These are phyloP conservation scores for Candoia aspera DNA, from an alignment of 2,113 vertebrate species.

Conservation along the genomic window DNA sequence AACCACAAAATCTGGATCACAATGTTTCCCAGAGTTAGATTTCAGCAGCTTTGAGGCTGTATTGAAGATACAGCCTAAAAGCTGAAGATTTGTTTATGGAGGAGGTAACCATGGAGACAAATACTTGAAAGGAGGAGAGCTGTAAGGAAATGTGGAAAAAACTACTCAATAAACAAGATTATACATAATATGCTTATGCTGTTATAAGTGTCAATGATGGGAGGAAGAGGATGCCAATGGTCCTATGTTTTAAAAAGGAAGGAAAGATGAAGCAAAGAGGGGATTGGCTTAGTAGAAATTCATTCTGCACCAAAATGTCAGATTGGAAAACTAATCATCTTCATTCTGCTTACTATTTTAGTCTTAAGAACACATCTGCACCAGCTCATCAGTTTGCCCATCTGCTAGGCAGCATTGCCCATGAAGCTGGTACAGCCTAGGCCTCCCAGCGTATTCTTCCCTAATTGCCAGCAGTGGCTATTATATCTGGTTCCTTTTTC, in stretches of 20 bases:
- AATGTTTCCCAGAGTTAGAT: constrained; percentile 26
- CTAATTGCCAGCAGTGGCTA: not conserved
- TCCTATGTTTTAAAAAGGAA: constrained; percentile 14
- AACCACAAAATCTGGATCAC: not conserved
- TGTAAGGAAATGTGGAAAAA: constrained; percentile 31
- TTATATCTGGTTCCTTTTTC: not conserved
- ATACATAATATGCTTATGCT: constrained; percentile 45
- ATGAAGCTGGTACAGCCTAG: not conserved
- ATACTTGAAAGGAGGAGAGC: constrained; percentile 37
- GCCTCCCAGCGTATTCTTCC: not conserved
- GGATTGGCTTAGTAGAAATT: not conserved
- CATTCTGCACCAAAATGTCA: not conserved
- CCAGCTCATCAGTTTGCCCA: constrained; percentile 10
- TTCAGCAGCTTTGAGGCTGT: constrained; percentile 14
- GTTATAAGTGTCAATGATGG: constrained; percentile 49
- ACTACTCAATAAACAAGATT: constrained; percentile 50
- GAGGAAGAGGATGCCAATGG: constrained; percentile 23
- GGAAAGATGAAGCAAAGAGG: not conserved
- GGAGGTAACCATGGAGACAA: constrained; percentile 37
- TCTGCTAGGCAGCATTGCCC: not conserved
- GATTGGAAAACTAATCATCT: not conserved
- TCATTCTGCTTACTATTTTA: not conserved
- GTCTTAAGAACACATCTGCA: not conserved
- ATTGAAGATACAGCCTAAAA: constrained; percentile 8
- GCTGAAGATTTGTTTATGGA: constrained; percentile 14